Conservation (phyloP, 2,888 invertebrate species). For the Steromphala cineraria region DNA sequence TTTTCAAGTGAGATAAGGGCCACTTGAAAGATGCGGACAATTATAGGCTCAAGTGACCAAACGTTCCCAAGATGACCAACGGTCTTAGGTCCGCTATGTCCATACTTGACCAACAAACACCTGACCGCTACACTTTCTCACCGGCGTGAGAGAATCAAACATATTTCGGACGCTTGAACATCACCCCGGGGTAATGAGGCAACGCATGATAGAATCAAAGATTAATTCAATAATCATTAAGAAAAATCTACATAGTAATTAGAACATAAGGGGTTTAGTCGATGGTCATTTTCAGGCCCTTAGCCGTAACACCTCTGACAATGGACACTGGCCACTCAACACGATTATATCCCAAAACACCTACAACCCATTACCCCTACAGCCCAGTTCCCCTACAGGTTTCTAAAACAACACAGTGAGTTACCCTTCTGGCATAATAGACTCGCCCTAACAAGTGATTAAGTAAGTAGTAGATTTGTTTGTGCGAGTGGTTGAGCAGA, state of each 20-base stretch:
- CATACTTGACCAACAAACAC: not conserved
- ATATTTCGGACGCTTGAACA: not conserved
- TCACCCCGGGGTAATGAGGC: not conserved
- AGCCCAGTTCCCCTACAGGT: too few species aligned
- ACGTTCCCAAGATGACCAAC: not conserved
- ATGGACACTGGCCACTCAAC: not conserved
- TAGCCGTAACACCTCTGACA: not conserved
- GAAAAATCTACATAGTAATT: constrained; percentile 10
- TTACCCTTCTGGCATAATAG: too few species aligned
- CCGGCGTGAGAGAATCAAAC: constrained; percentile 14
- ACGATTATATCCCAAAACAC: too few species aligned
- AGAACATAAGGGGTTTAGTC: not conserved
- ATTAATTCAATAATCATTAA: constrained; percentile 12
- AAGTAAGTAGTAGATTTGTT: too few species aligned
- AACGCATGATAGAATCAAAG: not conserved
- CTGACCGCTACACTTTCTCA: not conserved
- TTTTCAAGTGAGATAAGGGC: not conserved
- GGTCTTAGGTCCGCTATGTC: not conserved
- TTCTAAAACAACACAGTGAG: too few species aligned
- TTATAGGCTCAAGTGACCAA: constrained; percentile 9
- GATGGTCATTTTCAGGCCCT: not conserved
- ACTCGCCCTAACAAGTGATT: too few species aligned
- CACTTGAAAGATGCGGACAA: not conserved
- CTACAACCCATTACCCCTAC: too few species aligned
- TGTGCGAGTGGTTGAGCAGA: too few species aligned